Base-by-base conservation (phyloP, 2,888 invertebrate genomes). In the Hemaris fuciformis region DNA sequence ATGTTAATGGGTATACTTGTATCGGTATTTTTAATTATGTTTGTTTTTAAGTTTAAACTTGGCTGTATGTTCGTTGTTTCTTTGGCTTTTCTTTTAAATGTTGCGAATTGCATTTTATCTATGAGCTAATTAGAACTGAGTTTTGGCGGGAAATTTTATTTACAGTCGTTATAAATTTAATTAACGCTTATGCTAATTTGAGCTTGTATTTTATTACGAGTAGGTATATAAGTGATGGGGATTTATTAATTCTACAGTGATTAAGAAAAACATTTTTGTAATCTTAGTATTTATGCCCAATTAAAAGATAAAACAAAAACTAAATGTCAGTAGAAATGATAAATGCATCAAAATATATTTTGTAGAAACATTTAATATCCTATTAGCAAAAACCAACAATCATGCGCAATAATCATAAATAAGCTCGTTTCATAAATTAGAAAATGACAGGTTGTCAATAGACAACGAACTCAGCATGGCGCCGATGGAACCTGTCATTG, bases 391-490 rank as follows among this genome's bases (percentile, higher is more conserved):
- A 53, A 31, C 31, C 18, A 53, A 27, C 48, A 27, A 27, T 27
- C 38, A 27, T 15, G 15, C 27, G 48, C 48, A 53, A 53, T 31
- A 31, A 53, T 18, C 53, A 53, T 53, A 53, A 53, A 53, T 38
- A n/a, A 38, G 10, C 15, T 31, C 31, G 18, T 18, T 27, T 8
- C 7, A 53, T 53, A 53, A 53, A 53, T 53, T 27, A 1, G 6
- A 31, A 53, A 31, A 31, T 53, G 53, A 31, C 53, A 53, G 4
- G 31, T 4, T 53, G 53, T 53, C 53, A 53, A 53, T 53, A 53
- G 53, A 31, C 27, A 53, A 31, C 31, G 18, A 6, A 53, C 53
- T 8, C 53, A 53, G 53, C 53, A 5, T 53, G 53, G 27, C 31
- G 31, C 31, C 53, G 31, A 31, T 31, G 53, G 53, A 31, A 18